Base-by-base conservation (phyloP, 1,140 invertebrate species). In the Cydia fagiglandana region DNA sequence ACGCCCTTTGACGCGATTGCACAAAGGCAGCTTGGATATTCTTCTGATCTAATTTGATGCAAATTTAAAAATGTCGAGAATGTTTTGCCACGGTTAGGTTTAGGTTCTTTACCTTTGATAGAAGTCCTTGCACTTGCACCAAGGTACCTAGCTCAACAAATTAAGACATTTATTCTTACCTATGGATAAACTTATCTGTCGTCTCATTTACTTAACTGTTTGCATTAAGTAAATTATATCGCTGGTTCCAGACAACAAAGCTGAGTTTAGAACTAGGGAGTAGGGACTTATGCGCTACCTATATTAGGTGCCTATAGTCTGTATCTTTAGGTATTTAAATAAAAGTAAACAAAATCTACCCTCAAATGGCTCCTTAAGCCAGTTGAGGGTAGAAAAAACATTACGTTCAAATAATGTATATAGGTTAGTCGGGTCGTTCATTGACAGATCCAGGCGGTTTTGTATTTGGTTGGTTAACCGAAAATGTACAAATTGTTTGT, bases 21-120 rank as follows among this genome's bases (percentile, higher is more conserved):
- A 38, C 66, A 70, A 70, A 70, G 38, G 66, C 66, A 45, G 15
- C 66, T 41, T 70, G 30, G n/a, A 70, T 70, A 70, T 38, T 61
- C 17, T 61, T 61, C 20, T 24, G 66, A 70, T 61, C 56, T 61
- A 61, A 61, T 24, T 61, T 61, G 56, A 61, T 61, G 56, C 56
- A 61, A 61, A 61, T 61, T 24, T 61, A 61, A 53, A 24, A 61
- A 24, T 12, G 56, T 61, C 56, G 6, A 9, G 56, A 0, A 61
- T 12, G 17, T 17, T 24, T 61, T 61, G 1, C 56, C 56, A 56
- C 45, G 3, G 45, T 47, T 47, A 12, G 7, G 20, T 47, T 4
- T 13, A 24, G 17, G 17, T 61, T 24, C 7, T 61, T 61, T 61
- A 61, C 9, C 2, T 61, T 61, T 56, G 6, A 56, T 56, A 56